Conservation (phyloP, 2,113 vertebrate species). For the Colinus virginianus region DNA sequence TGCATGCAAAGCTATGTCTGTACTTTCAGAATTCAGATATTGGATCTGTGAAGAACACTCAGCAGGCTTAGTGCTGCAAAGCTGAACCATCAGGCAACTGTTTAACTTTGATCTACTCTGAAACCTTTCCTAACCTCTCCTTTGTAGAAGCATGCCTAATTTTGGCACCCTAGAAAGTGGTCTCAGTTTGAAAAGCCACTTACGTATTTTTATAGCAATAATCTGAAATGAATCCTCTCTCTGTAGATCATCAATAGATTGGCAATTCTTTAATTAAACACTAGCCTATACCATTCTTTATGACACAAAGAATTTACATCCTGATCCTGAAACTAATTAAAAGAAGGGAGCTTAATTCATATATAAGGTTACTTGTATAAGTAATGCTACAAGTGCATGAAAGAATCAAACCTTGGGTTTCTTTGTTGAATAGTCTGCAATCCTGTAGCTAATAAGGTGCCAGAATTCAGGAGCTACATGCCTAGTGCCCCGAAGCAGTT, state of each 20-base stretch:
- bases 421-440: not conserved
- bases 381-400: not conserved
- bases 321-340: not conserved
- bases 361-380: not conserved
- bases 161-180: not conserved
- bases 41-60: slow-evolving; percentile 16
- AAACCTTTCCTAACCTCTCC: slow-evolving; percentile 15
- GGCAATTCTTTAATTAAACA: slow-evolving; percentile 15
- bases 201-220: not conserved
- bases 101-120: slow-evolving; percentile 50
- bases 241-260: not conserved
- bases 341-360: not conserved
- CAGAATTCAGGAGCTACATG: not conserved
- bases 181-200: not conserved
- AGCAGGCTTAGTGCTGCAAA: slow-evolving; percentile 32
- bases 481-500: not conserved
- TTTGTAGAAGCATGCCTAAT: not conserved
- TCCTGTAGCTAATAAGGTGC: not conserved
- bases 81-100: slow-evolving; percentile 11
- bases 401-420: not conserved
- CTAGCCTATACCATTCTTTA: not conserved
- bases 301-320: not conserved
- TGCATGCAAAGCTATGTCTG: not conserved
- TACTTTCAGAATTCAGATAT: not conserved
- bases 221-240: not conserved